Percentiles rank a stretch among this genome's conserved stretches.
Conservation (phyloP, 2,888 invertebrate species). For the Agriotes lineatus region DNA sequence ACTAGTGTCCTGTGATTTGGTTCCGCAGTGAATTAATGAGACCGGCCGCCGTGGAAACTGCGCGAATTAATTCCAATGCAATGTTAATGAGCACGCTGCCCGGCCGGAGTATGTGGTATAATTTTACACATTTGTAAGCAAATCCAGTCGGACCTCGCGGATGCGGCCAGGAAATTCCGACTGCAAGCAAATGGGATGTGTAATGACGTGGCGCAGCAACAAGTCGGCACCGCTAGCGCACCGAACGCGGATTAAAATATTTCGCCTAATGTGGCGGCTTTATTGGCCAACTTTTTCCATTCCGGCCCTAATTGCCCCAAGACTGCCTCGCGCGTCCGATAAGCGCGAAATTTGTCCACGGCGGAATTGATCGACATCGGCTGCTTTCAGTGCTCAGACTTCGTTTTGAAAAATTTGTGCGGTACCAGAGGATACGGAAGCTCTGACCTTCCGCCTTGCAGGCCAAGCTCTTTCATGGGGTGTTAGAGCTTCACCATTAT, state of each 20-base stretch:
- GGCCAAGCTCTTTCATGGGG: too few species aligned
- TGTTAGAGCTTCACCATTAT: too few species aligned
- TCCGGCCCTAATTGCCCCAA: constrained; percentile 22
- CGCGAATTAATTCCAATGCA: constrained; percentile 9
- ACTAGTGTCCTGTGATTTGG: too few species aligned
- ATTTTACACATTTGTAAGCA: constrained; percentile 53
- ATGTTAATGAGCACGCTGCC: constrained; percentile 13
- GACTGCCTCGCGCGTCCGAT: constrained; percentile 18
- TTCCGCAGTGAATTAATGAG: constrained; percentile 1
- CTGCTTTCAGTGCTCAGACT: too few species aligned
- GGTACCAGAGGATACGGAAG: too few species aligned
- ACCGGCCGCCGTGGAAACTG: background rate
- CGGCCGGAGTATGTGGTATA: constrained; percentile 43
- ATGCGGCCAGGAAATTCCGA: constrained; percentile 54
- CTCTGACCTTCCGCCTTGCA: too few species aligned
- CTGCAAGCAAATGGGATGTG: constrained; percentile 53
- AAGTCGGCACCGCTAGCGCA: constrained; percentile 44
- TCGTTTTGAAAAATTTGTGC: background rate
- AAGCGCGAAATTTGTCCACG: constrained; percentile 13
- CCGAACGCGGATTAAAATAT: constrained; percentile 30
- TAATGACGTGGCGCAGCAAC: constrained; percentile 52
- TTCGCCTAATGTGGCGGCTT: constrained; percentile 18
- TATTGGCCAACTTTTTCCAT: constrained; percentile 21
- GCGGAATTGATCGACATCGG: constrained; percentile 10
- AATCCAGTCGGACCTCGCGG: constrained; percentile 50